Conservation (phyloP, 2,797 vertebrate genomes). For the Tenualosa ilisha region DNA sequence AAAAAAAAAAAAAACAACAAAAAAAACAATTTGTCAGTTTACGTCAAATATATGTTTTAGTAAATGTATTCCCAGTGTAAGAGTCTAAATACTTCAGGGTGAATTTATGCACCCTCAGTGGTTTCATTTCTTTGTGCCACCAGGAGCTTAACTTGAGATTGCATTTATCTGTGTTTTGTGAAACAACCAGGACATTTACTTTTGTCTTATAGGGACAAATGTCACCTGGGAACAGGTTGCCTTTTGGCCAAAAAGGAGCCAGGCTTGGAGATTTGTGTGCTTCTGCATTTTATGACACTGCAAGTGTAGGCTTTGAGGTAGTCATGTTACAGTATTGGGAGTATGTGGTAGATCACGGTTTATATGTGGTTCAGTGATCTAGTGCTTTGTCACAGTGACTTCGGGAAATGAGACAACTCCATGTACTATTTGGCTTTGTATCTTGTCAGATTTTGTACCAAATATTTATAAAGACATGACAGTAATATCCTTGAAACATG, state of each 20-base stretch:
- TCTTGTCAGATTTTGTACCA: constrained; percentile 89
- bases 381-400: constrained; percentile 61
- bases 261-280: background rate
- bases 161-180: constrained; percentile 15
- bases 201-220: background rate
- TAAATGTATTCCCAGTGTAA: background rate
- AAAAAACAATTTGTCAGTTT: constrained; percentile 9
- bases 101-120: background rate
- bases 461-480: constrained; percentile 86
- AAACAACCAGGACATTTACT: background rate
- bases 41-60: background rate
- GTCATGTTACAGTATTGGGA: constrained; percentile 11
- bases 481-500: constrained; percentile 54
- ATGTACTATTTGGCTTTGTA: constrained; percentile 78
- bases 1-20: no score
- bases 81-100: background rate
- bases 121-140: background rate
- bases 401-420: constrained; percentile 51
- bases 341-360: constrained; percentile 19
- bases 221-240: background rate
- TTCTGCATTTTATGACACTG: background rate
- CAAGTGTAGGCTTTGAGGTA: background rate
- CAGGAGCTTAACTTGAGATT: background rate
- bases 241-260: background rate
- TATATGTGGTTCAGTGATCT: constrained; percentile 59